Conservation (phyloP, 2,113 vertebrate species). For the Xyrauchen texanus region DNA sequence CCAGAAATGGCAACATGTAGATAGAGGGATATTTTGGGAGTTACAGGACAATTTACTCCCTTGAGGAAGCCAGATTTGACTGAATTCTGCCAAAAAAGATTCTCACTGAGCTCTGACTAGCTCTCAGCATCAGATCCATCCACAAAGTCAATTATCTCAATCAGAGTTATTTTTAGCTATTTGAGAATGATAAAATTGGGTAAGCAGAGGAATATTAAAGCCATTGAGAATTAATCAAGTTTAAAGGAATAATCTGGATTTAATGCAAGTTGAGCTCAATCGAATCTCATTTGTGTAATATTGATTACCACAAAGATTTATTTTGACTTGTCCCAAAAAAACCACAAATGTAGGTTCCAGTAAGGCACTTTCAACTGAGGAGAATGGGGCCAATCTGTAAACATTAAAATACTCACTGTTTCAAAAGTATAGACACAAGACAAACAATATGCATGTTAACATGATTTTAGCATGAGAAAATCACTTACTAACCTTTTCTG, state of each 20-base stretch:
- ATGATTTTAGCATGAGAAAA: no score
- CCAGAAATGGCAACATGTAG: constrained; percentile 30
- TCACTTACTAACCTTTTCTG: no score
- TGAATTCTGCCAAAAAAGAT: background rate
- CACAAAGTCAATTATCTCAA: constrained; percentile 17
- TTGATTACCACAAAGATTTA: no score
- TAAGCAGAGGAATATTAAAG: background rate
- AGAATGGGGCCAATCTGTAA: no score
- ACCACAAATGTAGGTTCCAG: no score
- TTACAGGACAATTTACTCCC: background rate
- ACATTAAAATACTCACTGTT: no score
- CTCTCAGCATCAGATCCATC: constrained; percentile 13
- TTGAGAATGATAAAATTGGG: background rate
- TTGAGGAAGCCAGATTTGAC: background rate
- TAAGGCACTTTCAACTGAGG: no score
- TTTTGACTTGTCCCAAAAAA: no score
- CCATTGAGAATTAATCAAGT: background rate
- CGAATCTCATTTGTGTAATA: no score
- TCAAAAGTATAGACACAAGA: no score
- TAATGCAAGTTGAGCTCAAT: no score
- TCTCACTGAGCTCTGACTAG: constrained; percentile 7
- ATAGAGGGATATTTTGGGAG: constrained; percentile 9
- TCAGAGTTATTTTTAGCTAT: constrained; percentile 17
- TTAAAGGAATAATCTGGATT: background rate
- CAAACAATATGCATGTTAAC: no score